These are phyloP conservation scores for Metaphire vulgaris DNA, from an alignment of 1,140 invertebrate species.

Conservation along the genomic window DNA sequence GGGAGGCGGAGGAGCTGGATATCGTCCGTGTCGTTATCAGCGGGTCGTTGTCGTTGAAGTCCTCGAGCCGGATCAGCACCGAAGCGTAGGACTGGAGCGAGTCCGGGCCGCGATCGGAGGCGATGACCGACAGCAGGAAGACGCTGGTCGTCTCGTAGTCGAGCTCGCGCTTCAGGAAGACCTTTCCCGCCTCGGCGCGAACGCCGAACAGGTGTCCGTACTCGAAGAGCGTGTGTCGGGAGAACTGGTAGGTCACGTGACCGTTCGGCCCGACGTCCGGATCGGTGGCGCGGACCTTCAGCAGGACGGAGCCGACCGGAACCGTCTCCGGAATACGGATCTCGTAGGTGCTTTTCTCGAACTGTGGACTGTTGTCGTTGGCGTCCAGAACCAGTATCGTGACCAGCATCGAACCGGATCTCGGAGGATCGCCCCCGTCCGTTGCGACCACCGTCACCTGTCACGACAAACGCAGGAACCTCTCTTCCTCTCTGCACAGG, in stretches of 20 bases:
- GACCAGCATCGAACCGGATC: constrained; percentile 12
- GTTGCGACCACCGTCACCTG: constrained; percentile 36
- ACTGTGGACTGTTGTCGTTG: constrained; percentile 28
- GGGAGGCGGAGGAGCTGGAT: too few relatives aligned
- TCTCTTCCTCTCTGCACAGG: too few relatives aligned
- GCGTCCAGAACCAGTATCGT: constrained; percentile 23
- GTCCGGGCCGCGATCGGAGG: constrained; percentile 25
- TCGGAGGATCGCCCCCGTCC: constrained; percentile 20
- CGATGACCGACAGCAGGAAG: constrained; percentile 18
- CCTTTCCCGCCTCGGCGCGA: constrained; percentile 17
- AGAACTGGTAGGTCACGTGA: constrained; percentile 65
- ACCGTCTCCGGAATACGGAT: constrained; percentile 52
- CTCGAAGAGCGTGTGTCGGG: constrained; percentile 39
- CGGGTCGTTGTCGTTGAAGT: constrained; percentile 52
- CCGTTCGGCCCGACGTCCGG: constrained; percentile 42
- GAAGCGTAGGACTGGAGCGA: constrained; percentile 18
- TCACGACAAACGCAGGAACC: too few relatives aligned
- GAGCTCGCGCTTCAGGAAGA: constrained; percentile 15
- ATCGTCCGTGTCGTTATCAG: constrained; percentile 23
- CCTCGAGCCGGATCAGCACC: constrained; percentile 54
- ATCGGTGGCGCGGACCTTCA: constrained; percentile 65
- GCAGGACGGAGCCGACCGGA: constrained; percentile 70
- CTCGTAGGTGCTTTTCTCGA: constrained; percentile 24
- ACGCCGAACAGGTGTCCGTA: constrained; percentile 24
- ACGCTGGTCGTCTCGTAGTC: constrained; percentile 26